A percentile compares a stretch with the other conserved stretches of the same genome.
Evolutionary conservation across 2,888 invertebrate genomes (phyloP).

Genomic region (Ophraella communa): DNA sequence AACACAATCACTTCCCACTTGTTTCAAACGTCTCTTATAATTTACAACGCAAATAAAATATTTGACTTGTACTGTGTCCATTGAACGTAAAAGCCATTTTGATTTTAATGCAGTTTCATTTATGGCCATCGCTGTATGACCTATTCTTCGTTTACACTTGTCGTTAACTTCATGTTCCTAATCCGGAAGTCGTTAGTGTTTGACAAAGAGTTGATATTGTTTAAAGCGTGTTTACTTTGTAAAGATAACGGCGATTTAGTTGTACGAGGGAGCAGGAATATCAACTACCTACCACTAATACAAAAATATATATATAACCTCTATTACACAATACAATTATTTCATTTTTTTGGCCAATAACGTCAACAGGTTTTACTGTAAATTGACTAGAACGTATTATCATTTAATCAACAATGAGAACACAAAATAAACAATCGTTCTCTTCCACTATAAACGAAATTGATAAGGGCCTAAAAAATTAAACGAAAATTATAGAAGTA

Average conservation of each 20-base stretch:
- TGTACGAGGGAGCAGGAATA: not conserved
- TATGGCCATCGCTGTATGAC: not conserved
- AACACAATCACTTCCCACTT: not conserved
- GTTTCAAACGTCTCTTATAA: not conserved
- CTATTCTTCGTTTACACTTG: not conserved
- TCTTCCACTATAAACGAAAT: too few species aligned
- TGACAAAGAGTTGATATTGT: not conserved
- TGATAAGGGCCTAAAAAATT: too few species aligned
- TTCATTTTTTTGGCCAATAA: too few species aligned
- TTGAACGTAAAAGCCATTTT: not conserved
- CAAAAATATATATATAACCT: not conserved
- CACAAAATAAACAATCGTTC: too few species aligned
- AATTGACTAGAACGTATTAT: too few species aligned
- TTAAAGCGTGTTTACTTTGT: not conserved
- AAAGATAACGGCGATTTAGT: not conserved
- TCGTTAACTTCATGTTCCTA: not conserved
- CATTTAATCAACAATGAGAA: too few species aligned
- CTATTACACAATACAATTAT: too few species aligned
- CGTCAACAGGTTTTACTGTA: too few species aligned
- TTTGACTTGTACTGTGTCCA: not conserved
- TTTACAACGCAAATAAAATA: not conserved
- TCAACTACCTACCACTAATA: not conserved
- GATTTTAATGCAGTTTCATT: not conserved
- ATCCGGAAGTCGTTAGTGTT: not conserved
- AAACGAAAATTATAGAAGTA: too few species aligned